Evolutionary conservation across 2,113 vertebrate species (phyloP).

Genomic region (Eulemur rufifrons): DNA sequence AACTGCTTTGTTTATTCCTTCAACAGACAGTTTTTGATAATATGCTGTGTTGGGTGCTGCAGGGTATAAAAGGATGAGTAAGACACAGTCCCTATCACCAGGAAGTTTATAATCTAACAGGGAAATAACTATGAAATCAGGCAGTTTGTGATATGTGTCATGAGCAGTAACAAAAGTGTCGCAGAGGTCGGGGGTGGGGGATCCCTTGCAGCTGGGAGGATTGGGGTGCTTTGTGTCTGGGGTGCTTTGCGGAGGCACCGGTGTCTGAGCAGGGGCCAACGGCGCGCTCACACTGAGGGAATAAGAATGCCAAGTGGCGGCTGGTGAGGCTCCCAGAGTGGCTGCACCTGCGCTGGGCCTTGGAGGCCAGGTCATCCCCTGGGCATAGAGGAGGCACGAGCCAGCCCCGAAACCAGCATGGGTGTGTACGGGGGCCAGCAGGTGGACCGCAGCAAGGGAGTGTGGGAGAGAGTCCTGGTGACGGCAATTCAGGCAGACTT

Average conservation of each 20-base stretch:
- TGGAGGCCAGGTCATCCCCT: background rate
- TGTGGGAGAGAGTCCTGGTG: background rate
- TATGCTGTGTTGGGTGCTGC: background rate
- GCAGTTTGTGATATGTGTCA: background rate
- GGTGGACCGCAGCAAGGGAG: rapidly evolving
- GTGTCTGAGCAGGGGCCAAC: rapidly evolving
- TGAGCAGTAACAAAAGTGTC: background rate
- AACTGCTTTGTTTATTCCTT: background rate
- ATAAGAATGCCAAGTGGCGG: too few relatives aligned
- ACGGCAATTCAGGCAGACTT: background rate
- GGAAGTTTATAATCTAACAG: background rate
- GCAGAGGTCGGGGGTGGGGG: background rate
- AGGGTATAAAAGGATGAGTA: background rate
- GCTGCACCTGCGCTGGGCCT: background rate
- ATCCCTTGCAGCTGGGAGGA: background rate
- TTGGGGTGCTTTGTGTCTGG: background rate
- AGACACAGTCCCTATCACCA: rapidly evolving
- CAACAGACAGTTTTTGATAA: background rate
- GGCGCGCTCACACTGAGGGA: rapidly evolving
- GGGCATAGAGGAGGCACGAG: background rate
- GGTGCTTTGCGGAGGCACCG: background rate
- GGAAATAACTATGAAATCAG: background rate
- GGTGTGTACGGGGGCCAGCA: rapidly evolving
- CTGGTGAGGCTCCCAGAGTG: background rate
- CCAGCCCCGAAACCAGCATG: rapidly evolving